Evolutionary conservation across 2,797 vertebrate genomes (phyloP).

Genomic region (Crenuchus spilurus): DNA sequence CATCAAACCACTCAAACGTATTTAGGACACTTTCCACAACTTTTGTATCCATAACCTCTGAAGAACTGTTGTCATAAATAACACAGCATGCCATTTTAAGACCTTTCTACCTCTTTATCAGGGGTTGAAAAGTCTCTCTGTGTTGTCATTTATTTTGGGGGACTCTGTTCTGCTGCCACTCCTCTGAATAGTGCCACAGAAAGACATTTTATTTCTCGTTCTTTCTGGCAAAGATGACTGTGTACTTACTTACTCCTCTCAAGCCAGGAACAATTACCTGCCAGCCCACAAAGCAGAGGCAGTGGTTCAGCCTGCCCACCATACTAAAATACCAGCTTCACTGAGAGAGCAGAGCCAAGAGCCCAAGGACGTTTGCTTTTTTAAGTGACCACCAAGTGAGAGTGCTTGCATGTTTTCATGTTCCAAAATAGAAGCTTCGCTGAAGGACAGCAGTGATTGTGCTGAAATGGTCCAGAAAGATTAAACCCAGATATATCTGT

Average conservation of each 20-base stretch:
- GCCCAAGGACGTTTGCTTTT: constrained; percentile 34
- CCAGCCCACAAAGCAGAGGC: constrained; percentile 14
- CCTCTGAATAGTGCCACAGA: constrained; percentile 48
- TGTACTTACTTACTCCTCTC: neutral
- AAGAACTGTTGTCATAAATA: neutral
- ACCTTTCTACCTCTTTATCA: constrained; percentile 41
- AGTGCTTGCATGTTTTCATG: neutral
- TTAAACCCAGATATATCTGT: too few relatives aligned
- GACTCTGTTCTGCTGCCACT: constrained; percentile 63
- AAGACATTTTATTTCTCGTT: constrained; percentile 15
- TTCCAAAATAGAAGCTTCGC: constrained; percentile 13
- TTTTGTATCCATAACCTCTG: neutral
- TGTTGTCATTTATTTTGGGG: constrained; percentile 67
- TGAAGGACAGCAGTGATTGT: neutral
- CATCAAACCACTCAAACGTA: neutral
- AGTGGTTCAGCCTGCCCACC: neutral
- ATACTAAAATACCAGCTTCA: constrained; percentile 6
- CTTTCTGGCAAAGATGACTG: neutral
- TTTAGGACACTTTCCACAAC: neutral
- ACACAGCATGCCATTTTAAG: neutral
- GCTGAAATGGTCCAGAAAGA: neutral
- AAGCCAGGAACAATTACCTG: constrained; percentile 34
- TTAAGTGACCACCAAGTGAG: constrained; percentile 4
- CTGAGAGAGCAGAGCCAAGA: constrained; percentile 4
- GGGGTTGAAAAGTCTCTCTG: constrained; percentile 55